Conservation (phyloP, 2,888 invertebrate genomes). For the Drosophila mulleri region DNA sequence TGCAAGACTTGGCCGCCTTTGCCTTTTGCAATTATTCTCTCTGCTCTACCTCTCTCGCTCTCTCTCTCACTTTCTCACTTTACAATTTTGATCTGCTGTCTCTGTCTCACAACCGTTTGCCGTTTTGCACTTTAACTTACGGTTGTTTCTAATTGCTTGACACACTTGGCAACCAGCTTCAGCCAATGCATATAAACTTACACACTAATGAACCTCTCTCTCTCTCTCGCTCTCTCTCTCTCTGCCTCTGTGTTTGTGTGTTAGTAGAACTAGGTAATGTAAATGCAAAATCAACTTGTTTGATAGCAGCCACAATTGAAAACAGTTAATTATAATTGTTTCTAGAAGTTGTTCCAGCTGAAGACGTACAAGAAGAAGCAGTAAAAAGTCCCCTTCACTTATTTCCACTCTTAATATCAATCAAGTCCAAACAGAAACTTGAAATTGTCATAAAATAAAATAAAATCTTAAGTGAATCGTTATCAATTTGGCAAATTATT, state of each 20-base stretch:
- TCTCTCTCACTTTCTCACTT: slow-evolving; percentile 4
- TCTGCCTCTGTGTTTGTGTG: slow-evolving; percentile 13
- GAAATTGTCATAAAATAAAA: slow-evolving; percentile 19
- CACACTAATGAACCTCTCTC: slow-evolving; percentile 2
- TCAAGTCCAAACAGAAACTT: slow-evolving; percentile 14
- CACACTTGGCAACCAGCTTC: slow-evolving; percentile 66
- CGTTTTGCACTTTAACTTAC: slow-evolving; percentile 60
- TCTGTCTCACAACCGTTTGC: slow-evolving; percentile 33
- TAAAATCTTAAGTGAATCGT: slow-evolving; percentile 37
- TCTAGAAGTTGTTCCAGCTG: background rate
- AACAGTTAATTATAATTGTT: slow-evolving; percentile 25
- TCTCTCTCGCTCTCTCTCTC: background rate
- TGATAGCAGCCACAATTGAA: slow-evolving; percentile 34
- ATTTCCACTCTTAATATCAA: slow-evolving; percentile 28
- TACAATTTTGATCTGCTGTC: slow-evolving; percentile 7
- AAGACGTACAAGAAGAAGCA: background rate
- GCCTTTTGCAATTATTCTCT: background rate
- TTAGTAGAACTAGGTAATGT: slow-evolving; percentile 44
- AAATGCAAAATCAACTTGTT: slow-evolving; percentile 27
- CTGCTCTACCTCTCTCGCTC: background rate
- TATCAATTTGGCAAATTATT: slow-evolving; percentile 43
- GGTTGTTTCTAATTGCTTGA: slow-evolving; percentile 71
- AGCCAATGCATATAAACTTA: slow-evolving; percentile 42
- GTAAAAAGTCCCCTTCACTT: slow-evolving; percentile 2
- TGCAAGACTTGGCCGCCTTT: slow-evolving; percentile 15